Evolutionary conservation across 1,140 invertebrate genomes (phyloP), one percentile per base, ranked within the genome.

Genomic region (Aricia agestis): DNA sequence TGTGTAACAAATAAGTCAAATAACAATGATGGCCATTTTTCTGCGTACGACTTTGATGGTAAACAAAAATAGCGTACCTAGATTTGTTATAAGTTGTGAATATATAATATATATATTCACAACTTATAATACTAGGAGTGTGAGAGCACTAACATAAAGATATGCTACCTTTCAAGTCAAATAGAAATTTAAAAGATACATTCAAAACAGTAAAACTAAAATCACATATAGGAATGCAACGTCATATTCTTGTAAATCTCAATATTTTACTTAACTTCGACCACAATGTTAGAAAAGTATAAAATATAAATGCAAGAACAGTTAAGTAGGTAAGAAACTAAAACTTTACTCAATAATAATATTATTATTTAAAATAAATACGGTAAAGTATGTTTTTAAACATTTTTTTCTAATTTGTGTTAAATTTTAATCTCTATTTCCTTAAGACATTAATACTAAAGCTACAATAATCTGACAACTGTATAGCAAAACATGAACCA

Each of bases 161-260:
- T 13, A 52, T 1, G 45, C 13, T 9, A 42, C 41, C 41, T 42
- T 42, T 42, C 11, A 42, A 13, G 13, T 15, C 9, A 4, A 3
- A 52, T 13, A 13, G 2, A 15, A 13, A 52, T 61, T 76, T 32
- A 67, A 52, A 67, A 67, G 52, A 67, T 18, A 67, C 5, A 15
- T 15, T 52, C 1, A 52, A 6, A 52, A 52, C 45, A 52, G 45
- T 52, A 52, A 52, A 52, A 52, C 45, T 52, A 52, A 42, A 52
- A 52, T 52, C 45, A 52, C 45, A 52, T 9, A 52, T 13, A 52
- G 45, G 45, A 52, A 52, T 52, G 45, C 13, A 52, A 52, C 45
- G 45, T 52, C 36, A 36, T 36, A 36, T 36, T 36, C 36, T 36
- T 36, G 36, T 36, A 36, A 36, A 36, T 36, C 0, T 36, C 36